phyloP scores from a whole-genome alignment of 2,113 vertebrate genomes.

The Nibea albiflora region DNA sequence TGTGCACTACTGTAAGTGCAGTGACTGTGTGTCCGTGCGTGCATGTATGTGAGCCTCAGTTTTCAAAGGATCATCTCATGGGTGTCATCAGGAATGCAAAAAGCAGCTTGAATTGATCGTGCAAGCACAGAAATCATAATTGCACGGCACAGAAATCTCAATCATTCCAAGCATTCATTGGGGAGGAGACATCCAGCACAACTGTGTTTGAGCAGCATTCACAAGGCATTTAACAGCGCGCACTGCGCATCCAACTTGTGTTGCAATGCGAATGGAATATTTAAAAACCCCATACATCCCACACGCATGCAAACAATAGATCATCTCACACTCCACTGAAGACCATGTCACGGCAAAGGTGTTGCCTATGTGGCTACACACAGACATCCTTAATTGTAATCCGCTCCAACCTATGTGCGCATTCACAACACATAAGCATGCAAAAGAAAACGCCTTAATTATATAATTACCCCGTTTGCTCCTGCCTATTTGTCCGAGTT shows the following conservation, averaged over 20 bases:
- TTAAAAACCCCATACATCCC: slow-evolving; percentile 22
- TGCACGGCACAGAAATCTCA: slow-evolving; percentile 13
- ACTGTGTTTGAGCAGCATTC: slow-evolving; percentile 49
- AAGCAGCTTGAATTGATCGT: slow-evolving; percentile 16
- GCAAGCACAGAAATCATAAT: slow-evolving; percentile 35
- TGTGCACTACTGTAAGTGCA: slow-evolving; percentile 34
- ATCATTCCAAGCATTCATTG: slow-evolving; percentile 37
- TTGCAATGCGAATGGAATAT: slow-evolving; percentile 74
- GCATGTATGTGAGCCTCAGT: slow-evolving; percentile 8
- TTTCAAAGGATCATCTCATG: slow-evolving; percentile 19
- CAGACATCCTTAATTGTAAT: slow-evolving; percentile 28
- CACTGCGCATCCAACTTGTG: slow-evolving; percentile 79
- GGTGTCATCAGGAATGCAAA: slow-evolving; percentile 28
- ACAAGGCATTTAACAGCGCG: slow-evolving; percentile 56
- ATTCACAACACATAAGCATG: slow-evolving; percentile 61
- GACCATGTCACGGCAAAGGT: slow-evolving; percentile 5
- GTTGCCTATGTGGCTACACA: slow-evolving; percentile 13
- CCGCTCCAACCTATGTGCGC: slow-evolving; percentile 50
- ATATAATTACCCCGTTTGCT: slow-evolving; percentile 92
- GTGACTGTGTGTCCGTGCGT: background rate
- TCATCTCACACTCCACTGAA: background rate
- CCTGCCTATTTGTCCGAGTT: slow-evolving; percentile 95
- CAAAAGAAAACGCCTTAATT: slow-evolving; percentile 58
- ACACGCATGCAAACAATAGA: slow-evolving; percentile 48
- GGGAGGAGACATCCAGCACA: slow-evolving; percentile 42